Conservation (phyloP, 2,888 invertebrate species). For the Catotricha subobsoleta region DNA sequence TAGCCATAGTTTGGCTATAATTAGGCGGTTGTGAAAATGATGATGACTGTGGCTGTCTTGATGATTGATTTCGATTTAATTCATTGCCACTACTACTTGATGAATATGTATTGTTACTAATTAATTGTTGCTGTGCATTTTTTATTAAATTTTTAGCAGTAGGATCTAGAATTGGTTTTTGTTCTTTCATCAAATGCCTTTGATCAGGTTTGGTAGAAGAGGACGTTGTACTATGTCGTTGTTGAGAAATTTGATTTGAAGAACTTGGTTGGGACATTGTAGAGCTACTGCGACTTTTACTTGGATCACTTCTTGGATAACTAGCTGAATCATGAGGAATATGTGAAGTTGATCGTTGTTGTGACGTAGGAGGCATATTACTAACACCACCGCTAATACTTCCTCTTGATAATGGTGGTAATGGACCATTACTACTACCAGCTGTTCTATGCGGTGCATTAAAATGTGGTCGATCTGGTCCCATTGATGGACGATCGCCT, state of each 20-base stretch:
- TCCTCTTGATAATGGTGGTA: background rate
- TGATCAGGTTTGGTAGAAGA: conserved; percentile 16
- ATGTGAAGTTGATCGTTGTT: background rate
- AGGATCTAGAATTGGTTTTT: background rate
- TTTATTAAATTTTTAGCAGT: background rate
- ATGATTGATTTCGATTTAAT: background rate
- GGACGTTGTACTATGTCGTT: conserved; percentile 10
- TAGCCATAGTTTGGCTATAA: background rate
- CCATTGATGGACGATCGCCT: conserved; percentile 1
- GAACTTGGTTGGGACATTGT: conserved; percentile 11
- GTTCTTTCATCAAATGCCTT: conserved; percentile 1
- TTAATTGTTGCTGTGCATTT: background rate
- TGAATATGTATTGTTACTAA: background rate
- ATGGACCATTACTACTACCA: conserved; percentile 4
- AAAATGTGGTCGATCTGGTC: background rate
- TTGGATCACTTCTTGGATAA: background rate
- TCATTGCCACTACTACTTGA: background rate
- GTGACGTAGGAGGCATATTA: conserved; percentile 4
- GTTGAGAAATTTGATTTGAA: conserved; percentile 12
- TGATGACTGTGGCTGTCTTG: background rate
- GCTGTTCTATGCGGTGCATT: conserved; percentile 1
- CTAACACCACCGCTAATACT: background rate
- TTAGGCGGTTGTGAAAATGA: background rate
- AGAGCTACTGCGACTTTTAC: conserved; percentile 8
- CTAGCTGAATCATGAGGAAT: background rate